These are phyloP conservation scores for Phymanthus crucifer DNA, from an alignment of 92 coral and sea anemone species.

Conservation along the genomic window DNA sequence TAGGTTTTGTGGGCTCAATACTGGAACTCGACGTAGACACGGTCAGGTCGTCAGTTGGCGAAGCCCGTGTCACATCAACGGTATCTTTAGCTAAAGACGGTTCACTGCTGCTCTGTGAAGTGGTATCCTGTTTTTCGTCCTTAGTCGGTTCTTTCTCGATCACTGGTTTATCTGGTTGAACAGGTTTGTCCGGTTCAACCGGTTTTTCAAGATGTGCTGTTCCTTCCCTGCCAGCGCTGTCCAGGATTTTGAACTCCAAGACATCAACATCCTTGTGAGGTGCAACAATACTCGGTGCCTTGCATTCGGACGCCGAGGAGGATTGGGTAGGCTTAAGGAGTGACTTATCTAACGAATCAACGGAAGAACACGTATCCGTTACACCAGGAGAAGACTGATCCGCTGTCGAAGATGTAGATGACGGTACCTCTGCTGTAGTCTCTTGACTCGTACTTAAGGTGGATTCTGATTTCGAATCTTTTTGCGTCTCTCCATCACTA, in stretches of 20 bases:
- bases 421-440: neutral
- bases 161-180: slow-evolving; percentile 1
- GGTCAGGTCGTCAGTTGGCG: neutral
- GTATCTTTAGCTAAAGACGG: slow-evolving; percentile 8
- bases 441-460: neutral
- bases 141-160: neutral
- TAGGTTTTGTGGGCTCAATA: slow-evolving; percentile 27
- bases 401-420: neutral
- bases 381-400: slow-evolving; percentile 8
- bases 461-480: neutral
- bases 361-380: slow-evolving; percentile 11
- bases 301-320: slow-evolving; percentile 49
- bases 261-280: slow-evolving; percentile 80
- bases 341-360: slow-evolving; percentile 17
- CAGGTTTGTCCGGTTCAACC: slow-evolving; percentile 13
- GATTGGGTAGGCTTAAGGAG: neutral
- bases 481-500: neutral
- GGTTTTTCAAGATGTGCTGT: slow-evolving; percentile 80
- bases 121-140: slow-evolving; percentile 10
- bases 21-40: slow-evolving; percentile 12
- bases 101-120: neutral
- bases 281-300: slow-evolving; percentile 54
- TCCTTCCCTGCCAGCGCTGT: slow-evolving; percentile 82
- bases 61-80: neutral
- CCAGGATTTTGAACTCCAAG: slow-evolving; percentile 82